Evolutionary conservation across 1,140 invertebrate species (phyloP).

Genomic region (Calosoma granatense): DNA sequence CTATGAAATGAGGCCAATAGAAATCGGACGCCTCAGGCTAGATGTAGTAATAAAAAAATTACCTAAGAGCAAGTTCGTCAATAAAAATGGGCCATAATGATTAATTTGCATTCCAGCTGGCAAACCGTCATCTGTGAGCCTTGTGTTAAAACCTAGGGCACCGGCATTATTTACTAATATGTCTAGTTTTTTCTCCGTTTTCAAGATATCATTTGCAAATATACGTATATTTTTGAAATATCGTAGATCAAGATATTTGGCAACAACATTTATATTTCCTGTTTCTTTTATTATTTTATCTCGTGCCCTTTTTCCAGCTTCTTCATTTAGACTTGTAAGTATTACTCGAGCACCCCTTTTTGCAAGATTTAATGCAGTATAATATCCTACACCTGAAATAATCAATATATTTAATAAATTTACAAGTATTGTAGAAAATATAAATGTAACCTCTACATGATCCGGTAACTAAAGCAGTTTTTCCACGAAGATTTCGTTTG

Average conservation of each 20-base stretch:
- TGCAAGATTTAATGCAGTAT: conserved; percentile 56
- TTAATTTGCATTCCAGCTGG: conserved; percentile 50
- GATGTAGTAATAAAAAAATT: too few species aligned
- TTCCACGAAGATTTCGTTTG: neutral
- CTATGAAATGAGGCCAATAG: too few species aligned
- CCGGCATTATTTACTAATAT: conserved; percentile 60
- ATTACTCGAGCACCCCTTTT: conserved; percentile 55
- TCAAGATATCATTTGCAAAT: conserved; percentile 39
- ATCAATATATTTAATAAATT: too few species aligned
- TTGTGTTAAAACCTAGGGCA: conserved; percentile 27
- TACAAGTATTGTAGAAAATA: too few species aligned
- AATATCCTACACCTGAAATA: conserved; percentile 50
- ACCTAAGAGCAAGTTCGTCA: conserved; percentile 50
- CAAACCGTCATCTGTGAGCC: conserved; percentile 45
- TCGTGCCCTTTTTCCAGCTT: conserved; percentile 40
- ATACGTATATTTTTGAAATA: conserved; percentile 39
- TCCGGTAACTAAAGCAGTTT: neutral
- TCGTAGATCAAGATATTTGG: conserved; percentile 37
- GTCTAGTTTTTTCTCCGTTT: conserved; percentile 43
- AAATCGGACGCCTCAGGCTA: too few species aligned
- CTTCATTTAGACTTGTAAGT: conserved; percentile 52
- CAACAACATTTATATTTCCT: conserved; percentile 28
- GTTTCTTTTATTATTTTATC: conserved; percentile 29
- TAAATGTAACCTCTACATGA: conserved; percentile 1
- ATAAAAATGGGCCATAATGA: conserved; percentile 53